phyloP scores from a whole-genome alignment of 2,888 invertebrate genomes.

The Brachynemurus nebulosus region DNA sequence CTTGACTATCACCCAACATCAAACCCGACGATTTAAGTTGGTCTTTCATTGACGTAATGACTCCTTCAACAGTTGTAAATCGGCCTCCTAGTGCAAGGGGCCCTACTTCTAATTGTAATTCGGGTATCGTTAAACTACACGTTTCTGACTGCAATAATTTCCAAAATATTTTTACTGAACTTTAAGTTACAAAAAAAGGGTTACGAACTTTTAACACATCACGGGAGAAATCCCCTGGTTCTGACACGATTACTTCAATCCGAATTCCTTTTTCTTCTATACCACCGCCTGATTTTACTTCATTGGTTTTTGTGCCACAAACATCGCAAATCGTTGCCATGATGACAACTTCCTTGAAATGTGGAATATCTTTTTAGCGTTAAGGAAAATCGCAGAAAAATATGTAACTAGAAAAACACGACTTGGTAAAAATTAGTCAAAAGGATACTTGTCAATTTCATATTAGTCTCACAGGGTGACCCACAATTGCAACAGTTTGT shows the following conservation, averaged over 20 bases:
- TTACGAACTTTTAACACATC: constrained; percentile 73
- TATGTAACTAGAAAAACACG: neutral
- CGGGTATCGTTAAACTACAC: constrained; percentile 65
- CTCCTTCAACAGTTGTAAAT: constrained; percentile 91
- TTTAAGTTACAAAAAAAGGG: neutral
- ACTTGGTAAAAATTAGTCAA: neutral
- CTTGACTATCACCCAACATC: constrained; percentile 59
- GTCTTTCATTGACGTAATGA: constrained; percentile 62
- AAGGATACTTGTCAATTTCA: constrained; percentile 72
- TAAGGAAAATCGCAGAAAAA: too few relatives aligned
- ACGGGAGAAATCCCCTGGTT: constrained; percentile 68
- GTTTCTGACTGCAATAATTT: constrained; percentile 53
- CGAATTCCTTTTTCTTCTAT: constrained; percentile 67
- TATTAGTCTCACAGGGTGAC: constrained; percentile 73
- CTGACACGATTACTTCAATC: constrained; percentile 58
- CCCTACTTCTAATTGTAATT: constrained; percentile 77
- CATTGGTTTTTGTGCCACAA: constrained; percentile 88
- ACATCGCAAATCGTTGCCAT: constrained; percentile 90
- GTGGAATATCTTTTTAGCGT: constrained; percentile 87
- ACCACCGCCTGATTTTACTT: constrained; percentile 89
- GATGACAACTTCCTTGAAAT: constrained; percentile 95
- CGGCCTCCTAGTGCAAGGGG: constrained; percentile 77
- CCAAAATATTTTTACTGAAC: neutral
- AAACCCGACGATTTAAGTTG: constrained; percentile 55
- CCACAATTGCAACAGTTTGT: constrained; percentile 82